Conservation (phyloP, 2,888 invertebrate species). For the Zhuqinia jingwanae region DNA sequence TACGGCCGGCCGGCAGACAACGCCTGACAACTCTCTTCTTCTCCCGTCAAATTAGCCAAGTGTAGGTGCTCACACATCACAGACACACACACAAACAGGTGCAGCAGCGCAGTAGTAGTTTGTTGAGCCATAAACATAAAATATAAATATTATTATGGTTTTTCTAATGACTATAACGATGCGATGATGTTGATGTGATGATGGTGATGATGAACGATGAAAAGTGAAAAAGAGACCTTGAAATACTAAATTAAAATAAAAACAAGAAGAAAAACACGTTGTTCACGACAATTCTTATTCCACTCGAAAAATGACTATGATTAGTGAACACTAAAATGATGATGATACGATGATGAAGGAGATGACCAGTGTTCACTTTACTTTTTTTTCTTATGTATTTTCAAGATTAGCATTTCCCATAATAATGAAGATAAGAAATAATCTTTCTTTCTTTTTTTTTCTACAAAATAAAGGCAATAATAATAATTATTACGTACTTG, state of each 20-base stretch:
- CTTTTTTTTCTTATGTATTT: neutral
- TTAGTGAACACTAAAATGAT: no score
- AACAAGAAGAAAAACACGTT: neutral
- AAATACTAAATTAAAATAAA: neutral
- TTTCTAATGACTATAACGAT: no score
- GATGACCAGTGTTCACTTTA: neutral
- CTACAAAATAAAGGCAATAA: neutral
- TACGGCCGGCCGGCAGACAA: no score
- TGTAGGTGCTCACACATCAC: no score
- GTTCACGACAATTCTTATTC: neutral
- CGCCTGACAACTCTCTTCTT: no score
- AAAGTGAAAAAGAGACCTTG: conserved; percentile 21
- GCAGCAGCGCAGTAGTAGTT: no score
- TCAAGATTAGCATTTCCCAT: conserved; percentile 4
- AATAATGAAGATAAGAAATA: neutral
- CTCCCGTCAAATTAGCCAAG: no score
- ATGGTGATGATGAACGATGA: neutral
- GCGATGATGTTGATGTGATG: no score
- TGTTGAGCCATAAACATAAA: no score
- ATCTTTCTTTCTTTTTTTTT: neutral
- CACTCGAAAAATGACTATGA: neutral
- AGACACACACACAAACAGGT: no score
- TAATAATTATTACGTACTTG: neutral
- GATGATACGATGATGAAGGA: conserved; percentile 5
- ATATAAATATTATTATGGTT: no score